phyloP scores from a whole-genome alignment of 53 echinoderm and acorn worm genomes.

The Echinometra lucunter region DNA sequence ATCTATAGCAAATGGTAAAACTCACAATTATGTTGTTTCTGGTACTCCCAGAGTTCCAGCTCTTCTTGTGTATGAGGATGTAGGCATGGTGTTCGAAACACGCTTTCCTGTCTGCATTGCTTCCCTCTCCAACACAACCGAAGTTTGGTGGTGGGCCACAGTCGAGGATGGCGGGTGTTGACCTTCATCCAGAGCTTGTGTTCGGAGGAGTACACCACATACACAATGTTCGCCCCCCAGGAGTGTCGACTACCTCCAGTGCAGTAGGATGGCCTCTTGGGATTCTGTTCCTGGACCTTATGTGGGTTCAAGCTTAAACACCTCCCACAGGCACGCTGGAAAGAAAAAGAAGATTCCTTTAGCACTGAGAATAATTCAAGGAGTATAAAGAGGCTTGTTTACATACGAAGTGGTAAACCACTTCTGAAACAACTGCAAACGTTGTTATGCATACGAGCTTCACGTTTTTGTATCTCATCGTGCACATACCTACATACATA shows the following conservation, averaged over 20 bases:
- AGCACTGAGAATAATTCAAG: background rate
- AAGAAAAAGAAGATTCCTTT: background rate
- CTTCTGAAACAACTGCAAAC: no score
- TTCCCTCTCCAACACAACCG: constrained; percentile 66
- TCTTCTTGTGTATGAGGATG: constrained; percentile 84
- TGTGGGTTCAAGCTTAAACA: constrained; percentile 66
- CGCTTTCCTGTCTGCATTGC: constrained; percentile 69
- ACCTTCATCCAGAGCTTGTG: constrained; percentile 74
- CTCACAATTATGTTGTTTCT: constrained; percentile 62
- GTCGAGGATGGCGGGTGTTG: constrained; percentile 71
- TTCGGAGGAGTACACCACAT: constrained; percentile 62
- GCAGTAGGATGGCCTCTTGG: constrained; percentile 64
- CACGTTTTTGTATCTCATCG: no score
- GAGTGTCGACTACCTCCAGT: constrained; percentile 62
- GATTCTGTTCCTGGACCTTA: constrained; percentile 57
- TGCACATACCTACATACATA: no score
- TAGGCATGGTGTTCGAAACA: constrained; percentile 73
- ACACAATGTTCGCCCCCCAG: constrained; percentile 52
- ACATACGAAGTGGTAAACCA: no score
- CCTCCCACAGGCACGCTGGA: constrained; percentile 78
- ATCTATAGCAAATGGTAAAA: background rate
- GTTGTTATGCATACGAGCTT: no score
- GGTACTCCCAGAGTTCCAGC: constrained; percentile 81
- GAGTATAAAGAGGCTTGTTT: no score
- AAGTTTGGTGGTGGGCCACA: constrained; percentile 67